Base-by-base conservation (phyloP, 2,113 vertebrate genomes). In the Dolichotis patagonum region DNA sequence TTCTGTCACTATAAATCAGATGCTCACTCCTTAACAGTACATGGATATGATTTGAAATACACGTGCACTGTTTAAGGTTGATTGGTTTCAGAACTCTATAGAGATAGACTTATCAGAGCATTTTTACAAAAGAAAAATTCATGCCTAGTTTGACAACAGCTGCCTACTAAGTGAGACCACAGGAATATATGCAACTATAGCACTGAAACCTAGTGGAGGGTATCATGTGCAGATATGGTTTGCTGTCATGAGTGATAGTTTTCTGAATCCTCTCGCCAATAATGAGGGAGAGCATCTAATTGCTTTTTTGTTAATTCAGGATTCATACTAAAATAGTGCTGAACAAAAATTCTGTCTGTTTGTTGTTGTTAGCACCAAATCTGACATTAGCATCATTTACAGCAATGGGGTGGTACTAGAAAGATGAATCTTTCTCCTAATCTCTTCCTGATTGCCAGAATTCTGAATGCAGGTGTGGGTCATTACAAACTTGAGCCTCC, bases 31-130 rank as follows among this genome's bases (percentile, higher is more conserved):
- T 91, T 54, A 83, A 62, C 73, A 56, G 54, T 56, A 56, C 52
- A 30, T 30, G 6, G 4, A 6, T 93, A 16, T 84, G 92, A 95
- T 86, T 96, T 94, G 90, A 95, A 97, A 87, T 19, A 82, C 5
- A 38, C 77, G 52, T 10, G 63, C 11, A 94, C 6, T 84, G 88
- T 41, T 93, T 85, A 94, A 91, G 43, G 78, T 94, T 62, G 38
- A 88, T 85, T 49, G 6, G 22, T 92, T 96, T 96, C 83, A 93
- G 38, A 28, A 91, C 41, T 56, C 12, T 60, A 75, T 30, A 19
- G 46, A 96, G 24, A 83, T 43, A 71, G 82, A 63, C 3, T 35
- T 78, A 20, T 86, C 46, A 91, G 28, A 88, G 17, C 13, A 88
- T 10, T 90, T 86, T 84, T 95, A 85, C 28, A 69, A 85, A 90